Base-by-base conservation (phyloP, 2,888 invertebrate species). In the Papilio protenor region DNA sequence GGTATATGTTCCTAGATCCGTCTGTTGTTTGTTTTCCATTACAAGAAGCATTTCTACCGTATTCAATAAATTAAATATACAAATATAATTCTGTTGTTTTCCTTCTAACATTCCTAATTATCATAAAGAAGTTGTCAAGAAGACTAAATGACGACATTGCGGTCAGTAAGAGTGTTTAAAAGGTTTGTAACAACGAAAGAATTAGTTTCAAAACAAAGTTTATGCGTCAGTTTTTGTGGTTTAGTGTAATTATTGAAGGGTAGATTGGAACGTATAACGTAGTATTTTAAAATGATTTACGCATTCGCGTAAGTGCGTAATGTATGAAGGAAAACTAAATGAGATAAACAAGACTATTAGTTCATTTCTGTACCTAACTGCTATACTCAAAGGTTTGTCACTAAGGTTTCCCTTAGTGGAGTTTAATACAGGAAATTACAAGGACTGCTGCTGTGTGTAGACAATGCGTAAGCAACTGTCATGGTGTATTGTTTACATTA, bases 21-120 rank as follows among this genome's bases (percentile, higher is more conserved):
- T 94, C 92, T 91, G 91, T 93, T 87, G 90, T 94, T 94, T 94
- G 94, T 94, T 94, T 93, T 92, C 90, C 92, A 92, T 92, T 91
- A 93, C 91, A 91, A 93, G 91, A 93, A 93, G 88, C 94, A 94
- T 94, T 94, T 94, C 94, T 94, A 94, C 94, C 94, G 92, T 94
- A 94, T 92, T 94, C 94, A 94, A 94, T 94, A 94, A 94, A 94
- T 94, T 94, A 94, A 94, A 94, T 94, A 94, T 94, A 94, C 94
- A 94, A 94, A 91, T 90, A 90, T 82, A 78, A 69, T 78, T 75
- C 75, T 73, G 78, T 78, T 77, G 80, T 82, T 84, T 84, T 83
- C 73, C 80, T 84, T 81, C 71, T 75, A 52, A 27, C 4, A 18
- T 3, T 10, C 18, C n/a, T 40, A 1, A 21, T 23, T 23, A 12